Base-by-base conservation (phyloP, 2,888 invertebrate species). In the Perithous albicinctus region DNA sequence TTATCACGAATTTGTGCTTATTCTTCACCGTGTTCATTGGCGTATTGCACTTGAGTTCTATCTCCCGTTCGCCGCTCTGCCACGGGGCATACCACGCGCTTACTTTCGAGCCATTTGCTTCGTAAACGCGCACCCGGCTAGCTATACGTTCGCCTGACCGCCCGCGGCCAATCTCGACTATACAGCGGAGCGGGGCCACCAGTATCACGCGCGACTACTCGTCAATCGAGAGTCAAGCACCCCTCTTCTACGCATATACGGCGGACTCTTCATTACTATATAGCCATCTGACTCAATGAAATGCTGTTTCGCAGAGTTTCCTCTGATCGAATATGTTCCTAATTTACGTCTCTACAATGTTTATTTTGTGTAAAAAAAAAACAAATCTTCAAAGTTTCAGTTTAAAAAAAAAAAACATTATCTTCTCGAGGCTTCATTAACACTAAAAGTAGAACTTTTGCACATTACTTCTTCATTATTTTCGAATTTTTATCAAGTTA, bases 101-200 rank as follows among this genome's bases (percentile, higher is more conserved):
- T 92, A 92, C 91, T 92, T 92, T 92, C 92, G 86, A 92, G 89
- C 92, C 92, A 92, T 92, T 92, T 92, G 89, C 92, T 92, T 91
- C 91, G 91, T 92, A 92, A 92, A 92, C 92, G 91, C 87, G 89
- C 90, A 92, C 91, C 91, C 91, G 70, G 90, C 89, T 41, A 46
- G 91, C 90, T 41, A 18, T 66, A 32, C 56, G 51, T 80, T 63
- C 75, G 61, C 75, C 61, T 70, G 41, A 80, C 51, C 72, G 82
- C 79, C 82, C 76, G 74, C 76, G 72, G 74, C 67, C 72, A 78
- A 76, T 73, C 75, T 67, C 75, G 72, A 76, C 61, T 56, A 69
- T 54, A 29, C 1, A 7, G n/a, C 6, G 12, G 41, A 20, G 12
- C 38, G 18, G 63, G 26, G 73, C 56, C 54, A 70, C 69, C 69